Evolutionary conservation across 2,888 invertebrate genomes (phyloP).

Genomic region (Blastobasis lacticolella): DNA sequence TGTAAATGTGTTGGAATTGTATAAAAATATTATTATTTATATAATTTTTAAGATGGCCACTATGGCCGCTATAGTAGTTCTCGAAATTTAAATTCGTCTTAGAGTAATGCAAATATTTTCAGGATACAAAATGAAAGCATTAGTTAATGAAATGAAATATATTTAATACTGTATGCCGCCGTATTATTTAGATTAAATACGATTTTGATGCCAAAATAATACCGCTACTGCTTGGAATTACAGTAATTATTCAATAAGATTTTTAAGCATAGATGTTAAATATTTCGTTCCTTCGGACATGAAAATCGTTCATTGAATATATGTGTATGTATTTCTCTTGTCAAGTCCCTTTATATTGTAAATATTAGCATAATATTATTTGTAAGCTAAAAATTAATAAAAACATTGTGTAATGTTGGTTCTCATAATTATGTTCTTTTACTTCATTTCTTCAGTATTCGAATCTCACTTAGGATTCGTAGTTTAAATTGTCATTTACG

Average conservation of each 20-base stretch:
- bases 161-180: conserved; percentile 35
- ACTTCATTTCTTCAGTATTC: too few relatives aligned
- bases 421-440: too few relatives aligned
- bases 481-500: background rate
- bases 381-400: too few relatives aligned
- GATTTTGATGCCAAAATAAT: conserved; percentile 52
- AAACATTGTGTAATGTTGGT: too few relatives aligned
- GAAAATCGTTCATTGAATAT: too few relatives aligned
- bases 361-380: too few relatives aligned
- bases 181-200: conserved; percentile 17
- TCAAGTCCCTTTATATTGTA: too few relatives aligned
- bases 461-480: too few relatives aligned
- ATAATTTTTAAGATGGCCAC: conserved; percentile 28
- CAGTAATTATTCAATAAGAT: too few relatives aligned
- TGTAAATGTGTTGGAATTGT: conserved; percentile 64
- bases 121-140: background rate
- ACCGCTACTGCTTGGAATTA: conserved; percentile 18
- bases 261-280: too few relatives aligned
- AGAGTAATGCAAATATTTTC: conserved; percentile 2
- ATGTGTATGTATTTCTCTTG: too few relatives aligned
- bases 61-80: conserved; percentile 6
- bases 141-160: conserved; percentile 11
- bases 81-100: conserved; percentile 1
- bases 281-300: too few relatives aligned
- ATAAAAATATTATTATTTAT: conserved; percentile 24